A percentile compares a stretch with the other conserved stretches of the same genome.
phyloP scores from a whole-genome alignment of 2,888 invertebrate species.

The Idaea aversata region DNA sequence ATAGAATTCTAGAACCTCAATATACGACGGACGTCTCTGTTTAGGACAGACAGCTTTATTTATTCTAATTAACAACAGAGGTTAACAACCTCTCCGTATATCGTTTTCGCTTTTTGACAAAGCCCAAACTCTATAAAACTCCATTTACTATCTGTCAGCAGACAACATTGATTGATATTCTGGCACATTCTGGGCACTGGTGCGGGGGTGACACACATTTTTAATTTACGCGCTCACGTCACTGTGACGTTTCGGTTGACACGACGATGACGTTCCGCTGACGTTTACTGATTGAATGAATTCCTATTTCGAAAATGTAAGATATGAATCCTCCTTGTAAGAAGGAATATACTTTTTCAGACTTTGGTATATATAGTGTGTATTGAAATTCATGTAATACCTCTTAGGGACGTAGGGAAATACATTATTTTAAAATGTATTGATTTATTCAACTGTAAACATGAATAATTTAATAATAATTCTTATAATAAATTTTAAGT shows the following conservation, averaged over 20 bases:
- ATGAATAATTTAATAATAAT: too few species aligned
- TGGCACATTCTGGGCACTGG: not conserved
- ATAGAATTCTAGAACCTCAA: too few species aligned
- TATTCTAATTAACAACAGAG: not conserved
- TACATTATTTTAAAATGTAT: too few species aligned
- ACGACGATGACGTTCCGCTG: not conserved
- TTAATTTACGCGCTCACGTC: not conserved
- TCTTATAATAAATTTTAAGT: too few species aligned
- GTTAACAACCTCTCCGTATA: not conserved
- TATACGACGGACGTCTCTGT: too few species aligned
- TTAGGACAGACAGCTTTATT: not conserved
- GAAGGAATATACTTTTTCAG: too few species aligned
- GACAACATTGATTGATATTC: not conserved
- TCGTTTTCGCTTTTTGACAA: not conserved
- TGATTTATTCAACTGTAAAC: too few species aligned
- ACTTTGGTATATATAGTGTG: too few species aligned
- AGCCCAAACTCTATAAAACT: not conserved
- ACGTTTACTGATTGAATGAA: not conserved
- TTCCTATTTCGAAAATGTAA: too few species aligned
- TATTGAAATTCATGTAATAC: too few species aligned
- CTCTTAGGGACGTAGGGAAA: too few species aligned
- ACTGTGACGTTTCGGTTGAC: not conserved
- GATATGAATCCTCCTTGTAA: too few species aligned
- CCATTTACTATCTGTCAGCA: constrained; percentile 1
- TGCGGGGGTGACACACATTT: not conserved